Percentiles rank a stretch among this genome's conserved stretches.
Evolutionary conservation across 2,888 invertebrate genomes (phyloP).

Genomic region (Mimachlamys varia): DNA sequence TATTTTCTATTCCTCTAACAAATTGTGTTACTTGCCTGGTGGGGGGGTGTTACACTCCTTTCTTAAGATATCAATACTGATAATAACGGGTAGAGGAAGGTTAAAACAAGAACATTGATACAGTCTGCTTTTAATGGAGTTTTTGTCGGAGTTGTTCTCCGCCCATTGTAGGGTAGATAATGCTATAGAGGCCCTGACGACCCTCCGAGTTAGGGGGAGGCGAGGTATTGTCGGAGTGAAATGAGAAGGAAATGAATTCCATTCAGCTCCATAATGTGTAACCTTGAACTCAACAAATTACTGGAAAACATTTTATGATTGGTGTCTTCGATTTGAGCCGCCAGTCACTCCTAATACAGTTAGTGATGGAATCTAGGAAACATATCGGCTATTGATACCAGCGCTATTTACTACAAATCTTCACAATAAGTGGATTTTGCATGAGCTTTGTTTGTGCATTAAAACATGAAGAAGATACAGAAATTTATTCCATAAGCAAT

Average conservation of each 20-base stretch:
- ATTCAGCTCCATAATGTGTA: neutral
- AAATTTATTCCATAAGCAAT: neutral
- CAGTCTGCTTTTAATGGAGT: conserved; percentile 5
- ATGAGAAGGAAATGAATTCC: conserved; percentile 20
- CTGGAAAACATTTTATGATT: neutral
- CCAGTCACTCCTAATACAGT: too few species aligned
- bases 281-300: neutral
- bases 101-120: conserved; percentile 20
- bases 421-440: too few species aligned
- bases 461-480: neutral
- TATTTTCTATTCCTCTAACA: neutral
- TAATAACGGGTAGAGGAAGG: neutral
- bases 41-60: neutral
- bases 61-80: neutral
- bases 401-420: too few species aligned
- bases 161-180: conserved; percentile 15
- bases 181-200: neutral
- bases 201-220: neutral
- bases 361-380: too few species aligned
- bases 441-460: neutral
- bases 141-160: neutral
- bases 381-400: too few species aligned
- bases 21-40: neutral
- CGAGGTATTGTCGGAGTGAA: neutral
- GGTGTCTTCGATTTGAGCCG: neutral